Base-by-base conservation (phyloP, 1,140 invertebrate species). In the Drosophila watanabei region DNA sequence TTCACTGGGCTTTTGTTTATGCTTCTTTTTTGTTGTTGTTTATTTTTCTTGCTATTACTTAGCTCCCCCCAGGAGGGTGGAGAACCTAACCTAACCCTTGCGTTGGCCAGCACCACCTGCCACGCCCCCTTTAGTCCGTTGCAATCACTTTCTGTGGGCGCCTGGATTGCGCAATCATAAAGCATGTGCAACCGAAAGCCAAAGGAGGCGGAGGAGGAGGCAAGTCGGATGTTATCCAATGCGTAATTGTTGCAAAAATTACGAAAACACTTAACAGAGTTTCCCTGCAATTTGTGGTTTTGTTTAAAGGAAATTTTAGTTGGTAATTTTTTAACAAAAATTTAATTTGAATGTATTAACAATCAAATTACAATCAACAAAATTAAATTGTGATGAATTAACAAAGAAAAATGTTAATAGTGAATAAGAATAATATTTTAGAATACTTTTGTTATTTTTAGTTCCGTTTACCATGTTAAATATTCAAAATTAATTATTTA, bases 91-190 rank as follows among this genome's bases (percentile, higher is more conserved):
- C 65, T 37, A 43, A 35, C 33, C 69, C 49, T 56, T 43, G 69
- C 60, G 63, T 16, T 69, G 65, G 33, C 63, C 63, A 65, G 16
- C 63, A 30, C 63, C 39, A 49, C n/a, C 10, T 32, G 45, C 33
- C 63, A 75, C 64, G 57, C 72, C 75, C 24, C 43, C 46, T 28
- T 45, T 32, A 64, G 6, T 33, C 11, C 8, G 52, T n/a, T 76
- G 72, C 75, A 78, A 58, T 78, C 75, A 78, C 73, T 78, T 78
- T 78, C 75, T 48, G 73, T 78, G 73, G 73, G 73, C 63, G 62
- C 51, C 11, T 6, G 51, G 51, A 61, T 78, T 69, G 64, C 65
- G 75, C 58, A 78, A 78, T 58, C 64, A 78, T 70, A 70, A 61
- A 61, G 30, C 35, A 77, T 66, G 46, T 52, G 68, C 28, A 52